Percentiles rank a stretch among this genome's conserved stretches.
Evolutionary conservation across 2,113 vertebrate genomes (phyloP).

Genomic region (Notothenia coriiceps): DNA sequence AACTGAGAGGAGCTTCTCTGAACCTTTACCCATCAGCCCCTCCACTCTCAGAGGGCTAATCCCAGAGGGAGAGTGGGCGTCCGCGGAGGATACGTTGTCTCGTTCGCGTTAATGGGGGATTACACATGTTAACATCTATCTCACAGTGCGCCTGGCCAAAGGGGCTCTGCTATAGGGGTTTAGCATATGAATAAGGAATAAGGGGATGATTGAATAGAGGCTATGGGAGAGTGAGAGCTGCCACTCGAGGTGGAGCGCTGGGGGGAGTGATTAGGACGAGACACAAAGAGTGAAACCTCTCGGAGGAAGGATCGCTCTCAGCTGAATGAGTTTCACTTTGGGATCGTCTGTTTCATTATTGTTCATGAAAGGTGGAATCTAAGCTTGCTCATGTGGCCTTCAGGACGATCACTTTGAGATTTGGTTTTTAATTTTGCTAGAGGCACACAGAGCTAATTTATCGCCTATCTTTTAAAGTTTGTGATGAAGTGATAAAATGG

Average conservation of each 20-base stretch:
- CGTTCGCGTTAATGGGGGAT: slow-evolving; percentile 82
- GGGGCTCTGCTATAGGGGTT: slow-evolving; percentile 72
- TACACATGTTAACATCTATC: slow-evolving; percentile 85
- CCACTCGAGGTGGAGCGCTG: slow-evolving; percentile 46
- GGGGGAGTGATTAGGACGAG: neutral
- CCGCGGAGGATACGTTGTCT: slow-evolving; percentile 70
- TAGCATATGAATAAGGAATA: slow-evolving; percentile 86
- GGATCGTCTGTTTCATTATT: no score
- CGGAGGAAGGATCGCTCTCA: slow-evolving; percentile 22
- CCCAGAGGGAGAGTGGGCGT: slow-evolving; percentile 78
- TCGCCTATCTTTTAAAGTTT: neutral
- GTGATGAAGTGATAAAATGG: neutral
- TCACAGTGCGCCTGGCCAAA: slow-evolving; percentile 77
- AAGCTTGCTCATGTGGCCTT: no score
- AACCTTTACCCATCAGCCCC: slow-evolving; percentile 77
- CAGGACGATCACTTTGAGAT: no score
- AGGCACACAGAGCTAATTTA: no score
- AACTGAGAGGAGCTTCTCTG: slow-evolving; percentile 68
- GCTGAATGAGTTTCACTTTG: neutral
- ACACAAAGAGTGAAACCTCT: slow-evolving; percentile 57
- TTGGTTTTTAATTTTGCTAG: no score
- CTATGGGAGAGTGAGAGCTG: slow-evolving; percentile 73
- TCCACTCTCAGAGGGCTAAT: slow-evolving; percentile 71
- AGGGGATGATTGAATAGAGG: slow-evolving; percentile 74
- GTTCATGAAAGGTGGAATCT: no score